Evolutionary conservation across 2,113 vertebrate species (phyloP), one percentile per base, ranked within the genome.

Genomic region (Protobothrops mucrosquamatus): DNA sequence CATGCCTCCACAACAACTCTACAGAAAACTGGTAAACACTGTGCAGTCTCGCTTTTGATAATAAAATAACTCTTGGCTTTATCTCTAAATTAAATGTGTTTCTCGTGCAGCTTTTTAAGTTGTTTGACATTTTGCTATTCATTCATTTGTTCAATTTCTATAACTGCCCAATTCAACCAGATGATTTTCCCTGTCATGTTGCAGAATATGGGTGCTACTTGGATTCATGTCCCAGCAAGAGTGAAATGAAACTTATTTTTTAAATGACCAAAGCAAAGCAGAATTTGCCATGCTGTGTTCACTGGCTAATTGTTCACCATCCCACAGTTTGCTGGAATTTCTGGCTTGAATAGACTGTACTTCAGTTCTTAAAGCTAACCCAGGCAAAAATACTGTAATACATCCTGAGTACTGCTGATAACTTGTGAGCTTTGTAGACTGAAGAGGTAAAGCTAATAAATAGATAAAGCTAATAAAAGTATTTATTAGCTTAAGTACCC

Each of bases 21-120:
- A 95, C 98, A 99, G 97, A 99, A 99, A 96, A 99, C 98, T 0
- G 99, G 99, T 99, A 94, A 97, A 87, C 48, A 89, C 3, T 43
- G 23, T 90, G 87, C 56, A 69, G 14, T 6, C 18, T 48, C 20
- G 24, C 2, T 7, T 85, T 26, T 11, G 52, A 10, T 81, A 57
- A 56, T 43, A 56, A 74, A 74, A 9, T 81, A 89, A 8, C 22
- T 46, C 23, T 12, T 85, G 6, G 23, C 23, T 85, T 14, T 12
- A 10, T 22, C 18, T 81, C 69, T 20, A 81, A 81, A 81, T 81
- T 39, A 81, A 81, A 39, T 39, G 69, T 81, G 34, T 7, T 81
- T 39, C 64, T 34, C 64, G 3, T 39, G 20, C 69, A 39, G 34
- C 15, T 39, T 81, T 64, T 81, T 74, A 1, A 7, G 34, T 81